These are phyloP conservation scores for Epizoanthus illoricatus DNA, from an alignment of 92 coral and sea anemone species.

Conservation along the genomic window DNA sequence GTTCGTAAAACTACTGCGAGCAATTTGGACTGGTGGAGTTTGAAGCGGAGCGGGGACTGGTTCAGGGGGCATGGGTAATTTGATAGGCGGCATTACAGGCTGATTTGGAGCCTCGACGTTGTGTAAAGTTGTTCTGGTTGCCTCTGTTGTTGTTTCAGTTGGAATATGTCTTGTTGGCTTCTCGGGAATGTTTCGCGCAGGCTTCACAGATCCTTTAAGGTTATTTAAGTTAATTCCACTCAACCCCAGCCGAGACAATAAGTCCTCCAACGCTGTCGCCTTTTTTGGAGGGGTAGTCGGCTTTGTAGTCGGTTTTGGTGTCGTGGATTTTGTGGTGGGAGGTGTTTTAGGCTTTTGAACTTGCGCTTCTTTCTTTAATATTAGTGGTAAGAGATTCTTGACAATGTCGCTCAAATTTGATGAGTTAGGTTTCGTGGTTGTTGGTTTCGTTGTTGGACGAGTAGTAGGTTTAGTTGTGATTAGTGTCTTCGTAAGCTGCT, in stretches of 20 bases:
- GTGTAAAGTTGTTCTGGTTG: constrained; percentile 3
- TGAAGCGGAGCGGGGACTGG: neutral
- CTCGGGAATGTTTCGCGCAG: constrained; percentile 16
- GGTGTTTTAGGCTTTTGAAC: constrained; percentile 28
- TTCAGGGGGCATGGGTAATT: constrained; percentile 5
- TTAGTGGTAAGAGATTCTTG: constrained; percentile 68
- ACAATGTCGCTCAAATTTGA: constrained; percentile 59
- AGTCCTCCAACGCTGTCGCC: constrained; percentile 18
- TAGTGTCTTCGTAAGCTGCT: constrained; percentile 14
- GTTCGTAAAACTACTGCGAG: neutral
- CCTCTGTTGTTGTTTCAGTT: neutral
- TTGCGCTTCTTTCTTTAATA: constrained; percentile 55
- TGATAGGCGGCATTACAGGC: neutral
- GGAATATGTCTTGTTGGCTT: neutral
- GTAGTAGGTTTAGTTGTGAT: constrained; percentile 22
- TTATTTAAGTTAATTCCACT: constrained; percentile 2
- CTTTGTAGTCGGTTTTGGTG: constrained; percentile 48
- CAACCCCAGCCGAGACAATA: constrained; percentile 24
- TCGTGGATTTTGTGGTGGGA: constrained; percentile 38
- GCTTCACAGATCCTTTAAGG: constrained; percentile 25
- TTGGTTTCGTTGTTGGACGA: constrained; percentile 42
- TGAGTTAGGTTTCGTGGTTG: constrained; percentile 35
- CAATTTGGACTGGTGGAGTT: neutral
- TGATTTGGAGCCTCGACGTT: constrained; percentile 3
- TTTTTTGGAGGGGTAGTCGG: constrained; percentile 49